These are phyloP conservation scores for Thinocorus orbignyianus DNA, from an alignment of 2,113 vertebrate species.

Conservation along the genomic window DNA sequence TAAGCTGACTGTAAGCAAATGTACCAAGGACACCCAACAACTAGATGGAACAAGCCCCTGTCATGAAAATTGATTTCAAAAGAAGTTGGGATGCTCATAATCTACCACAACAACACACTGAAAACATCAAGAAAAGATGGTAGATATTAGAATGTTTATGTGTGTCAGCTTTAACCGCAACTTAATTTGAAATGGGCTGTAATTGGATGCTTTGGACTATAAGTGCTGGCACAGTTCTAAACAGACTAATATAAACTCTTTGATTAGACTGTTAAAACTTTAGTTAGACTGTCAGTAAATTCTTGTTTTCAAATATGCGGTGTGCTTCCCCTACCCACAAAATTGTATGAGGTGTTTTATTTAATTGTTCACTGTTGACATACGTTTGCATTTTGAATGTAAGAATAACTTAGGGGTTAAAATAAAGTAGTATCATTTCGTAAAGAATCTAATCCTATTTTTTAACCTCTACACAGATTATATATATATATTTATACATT, in stretches of 20 bases:
- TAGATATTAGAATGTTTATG: neutral
- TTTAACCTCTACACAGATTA: neutral
- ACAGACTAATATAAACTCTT: neutral
- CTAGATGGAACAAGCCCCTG: neutral
- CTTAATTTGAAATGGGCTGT: neutral
- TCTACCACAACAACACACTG: neutral
- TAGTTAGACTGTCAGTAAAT: neutral
- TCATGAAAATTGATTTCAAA: neutral
- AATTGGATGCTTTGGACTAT: neutral
- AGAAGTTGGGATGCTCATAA: neutral
- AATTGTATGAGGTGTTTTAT: neutral
- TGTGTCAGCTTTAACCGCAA: neutral
- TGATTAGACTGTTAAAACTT: neutral
- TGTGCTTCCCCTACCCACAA: neutral
- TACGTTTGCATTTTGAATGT: neutral
- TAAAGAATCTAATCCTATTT: neutral
- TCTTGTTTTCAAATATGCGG: neutral
- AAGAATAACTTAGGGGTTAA: neutral
- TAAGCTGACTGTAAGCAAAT: neutral
- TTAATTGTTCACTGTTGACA: neutral
- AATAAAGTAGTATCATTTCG: rapidly evolving
- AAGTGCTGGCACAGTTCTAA: neutral
- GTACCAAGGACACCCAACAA: neutral
- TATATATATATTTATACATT: too few species aligned
- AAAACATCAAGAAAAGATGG: neutral